Evolutionary conservation across 2,888 invertebrate genomes (phyloP).

Genomic region (Galerucella pusilla): DNA sequence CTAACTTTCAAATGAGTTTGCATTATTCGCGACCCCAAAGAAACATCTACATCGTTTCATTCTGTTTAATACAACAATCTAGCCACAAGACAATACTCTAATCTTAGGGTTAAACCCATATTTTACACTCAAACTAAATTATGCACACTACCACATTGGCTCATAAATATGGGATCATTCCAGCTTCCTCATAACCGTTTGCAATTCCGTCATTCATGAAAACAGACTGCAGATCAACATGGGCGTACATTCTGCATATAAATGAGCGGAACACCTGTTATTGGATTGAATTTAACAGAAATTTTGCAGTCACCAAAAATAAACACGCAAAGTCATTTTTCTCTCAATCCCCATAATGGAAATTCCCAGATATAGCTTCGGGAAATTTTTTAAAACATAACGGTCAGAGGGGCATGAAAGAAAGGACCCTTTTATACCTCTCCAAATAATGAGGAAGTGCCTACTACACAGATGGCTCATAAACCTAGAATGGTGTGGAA

Average conservation of each 20-base stretch:
- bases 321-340: too few relatives aligned
- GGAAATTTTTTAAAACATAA: too few relatives aligned
- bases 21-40: constrained; percentile 26
- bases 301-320: too few relatives aligned
- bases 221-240: constrained; percentile 24
- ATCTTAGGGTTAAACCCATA: constrained; percentile 28
- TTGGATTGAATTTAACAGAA: too few relatives aligned
- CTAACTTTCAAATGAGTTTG: constrained; percentile 33
- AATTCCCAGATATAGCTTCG: too few relatives aligned
- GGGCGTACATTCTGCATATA: background rate
- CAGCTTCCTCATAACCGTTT: constrained; percentile 21
- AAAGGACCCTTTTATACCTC: too few relatives aligned
- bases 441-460: too few relatives aligned
- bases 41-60: constrained; percentile 21
- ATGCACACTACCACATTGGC: constrained; percentile 26
- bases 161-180: constrained; percentile 30
- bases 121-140: constrained; percentile 30
- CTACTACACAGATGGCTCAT: too few relatives aligned
- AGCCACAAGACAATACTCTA: constrained; percentile 36
- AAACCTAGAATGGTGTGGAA: too few relatives aligned
- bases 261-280: too few relatives aligned
- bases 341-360: too few relatives aligned
- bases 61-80: constrained; percentile 28
- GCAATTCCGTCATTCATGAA: constrained; percentile 25
- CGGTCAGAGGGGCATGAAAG: too few relatives aligned